Conservation (phyloP, 2,888 invertebrate species). For the Apamea monoglypha region DNA sequence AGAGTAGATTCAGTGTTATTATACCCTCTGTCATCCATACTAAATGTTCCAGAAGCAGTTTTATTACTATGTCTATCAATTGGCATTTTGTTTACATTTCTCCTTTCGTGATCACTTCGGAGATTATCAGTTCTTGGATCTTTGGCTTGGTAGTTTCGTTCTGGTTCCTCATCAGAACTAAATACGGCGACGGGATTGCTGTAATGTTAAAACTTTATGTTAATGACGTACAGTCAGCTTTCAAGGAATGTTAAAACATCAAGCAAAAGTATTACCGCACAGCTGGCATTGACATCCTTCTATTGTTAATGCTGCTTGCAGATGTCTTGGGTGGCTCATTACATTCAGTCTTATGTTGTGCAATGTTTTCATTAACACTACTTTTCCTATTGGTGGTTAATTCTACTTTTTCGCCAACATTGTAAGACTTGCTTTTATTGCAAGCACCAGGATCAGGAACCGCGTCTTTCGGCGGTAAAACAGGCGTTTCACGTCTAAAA, state of each 20-base stretch:
- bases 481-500: conserved; percentile 42
- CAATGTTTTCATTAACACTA: conserved; percentile 41
- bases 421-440: conserved; percentile 26
- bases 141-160: conserved; percentile 58
- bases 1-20: conserved; percentile 62
- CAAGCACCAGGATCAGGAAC: conserved; percentile 9
- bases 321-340: conserved; percentile 28
- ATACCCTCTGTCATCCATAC: conserved; percentile 67
- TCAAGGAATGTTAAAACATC: conserved; percentile 2
- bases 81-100: conserved; percentile 60
- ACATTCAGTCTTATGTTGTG: conserved; percentile 39
- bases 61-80: conserved; percentile 65
- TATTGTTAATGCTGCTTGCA: conserved; percentile 69
- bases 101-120: conserved; percentile 50
- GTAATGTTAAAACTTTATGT: conserved; percentile 45
- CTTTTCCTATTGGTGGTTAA: conserved; percentile 28
- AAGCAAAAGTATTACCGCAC: conserved; percentile 69
- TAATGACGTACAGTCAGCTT: neutral
- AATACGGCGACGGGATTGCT: conserved; percentile 65
- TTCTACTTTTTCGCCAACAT: conserved; percentile 26
- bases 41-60: conserved; percentile 68
- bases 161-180: conserved; percentile 79
- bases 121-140: conserved; percentile 52
- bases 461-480: conserved; percentile 6
- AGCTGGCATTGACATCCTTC: conserved; percentile 80